Evolutionary conservation across 2,113 vertebrate genomes (phyloP).

Genomic region (Haliaeetus leucogaster): DNA sequence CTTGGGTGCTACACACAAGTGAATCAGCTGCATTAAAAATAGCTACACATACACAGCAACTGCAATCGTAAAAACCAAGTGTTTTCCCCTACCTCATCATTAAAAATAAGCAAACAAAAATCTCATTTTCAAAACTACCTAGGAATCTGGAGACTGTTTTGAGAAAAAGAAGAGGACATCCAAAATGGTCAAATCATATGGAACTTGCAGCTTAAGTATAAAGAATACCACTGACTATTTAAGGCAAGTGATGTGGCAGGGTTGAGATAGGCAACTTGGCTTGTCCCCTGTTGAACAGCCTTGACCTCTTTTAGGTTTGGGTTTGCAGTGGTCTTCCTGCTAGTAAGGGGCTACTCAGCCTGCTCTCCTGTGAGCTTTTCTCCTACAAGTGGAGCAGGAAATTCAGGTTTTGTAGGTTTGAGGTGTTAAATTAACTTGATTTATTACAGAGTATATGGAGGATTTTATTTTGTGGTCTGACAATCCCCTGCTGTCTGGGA

Average conservation of each 20-base stretch:
- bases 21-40: not conserved
- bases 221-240: not conserved
- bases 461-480: conserved; percentile 14
- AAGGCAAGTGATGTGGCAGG: not conserved
- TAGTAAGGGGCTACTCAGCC: not conserved
- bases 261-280: not conserved
- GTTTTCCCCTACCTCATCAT: not conserved
- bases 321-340: not conserved
- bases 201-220: not conserved
- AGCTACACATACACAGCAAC: not conserved
- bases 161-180: not conserved
- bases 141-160: not conserved
- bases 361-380: not conserved
- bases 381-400: not conserved
- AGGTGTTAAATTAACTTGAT: conserved; percentile 10
- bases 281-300: not conserved
- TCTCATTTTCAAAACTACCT: not conserved
- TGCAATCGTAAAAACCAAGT: not conserved
- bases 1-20: not conserved
- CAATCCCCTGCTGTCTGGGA: not conserved
- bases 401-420: not conserved
- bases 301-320: not conserved
- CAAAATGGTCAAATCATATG: not conserved
- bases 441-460: not conserved
- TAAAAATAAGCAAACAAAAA: not conserved